phyloP scores from a whole-genome alignment of 2,888 invertebrate species.

The Pycnomerus fuliginosus region DNA sequence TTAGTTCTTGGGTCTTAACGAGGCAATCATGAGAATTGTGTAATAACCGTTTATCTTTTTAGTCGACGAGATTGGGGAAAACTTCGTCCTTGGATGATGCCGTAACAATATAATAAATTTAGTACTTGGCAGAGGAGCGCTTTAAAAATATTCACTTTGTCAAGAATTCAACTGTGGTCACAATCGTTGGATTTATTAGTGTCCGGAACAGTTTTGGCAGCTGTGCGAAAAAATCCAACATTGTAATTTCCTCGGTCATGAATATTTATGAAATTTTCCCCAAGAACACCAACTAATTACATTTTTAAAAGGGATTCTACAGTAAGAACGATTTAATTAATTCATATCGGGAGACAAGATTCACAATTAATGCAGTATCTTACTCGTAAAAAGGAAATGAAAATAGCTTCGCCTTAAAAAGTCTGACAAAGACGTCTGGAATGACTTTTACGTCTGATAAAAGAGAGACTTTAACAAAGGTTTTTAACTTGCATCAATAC shows the following conservation, averaged over 20 bases:
- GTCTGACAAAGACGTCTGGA: conserved; percentile 9
- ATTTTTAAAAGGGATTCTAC: conserved; percentile 9
- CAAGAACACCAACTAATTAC: conserved; percentile 12
- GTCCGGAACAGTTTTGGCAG: conserved; percentile 3
- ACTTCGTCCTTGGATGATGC: conserved; percentile 4
- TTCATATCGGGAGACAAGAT: conserved; percentile 17
- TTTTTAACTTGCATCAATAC: no score
- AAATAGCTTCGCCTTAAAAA: no score
- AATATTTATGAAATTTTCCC: conserved; percentile 8
- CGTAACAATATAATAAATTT: no score
- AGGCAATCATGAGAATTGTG: conserved; percentile 13
- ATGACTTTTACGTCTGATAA: conserved; percentile 17
- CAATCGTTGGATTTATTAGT: no score
- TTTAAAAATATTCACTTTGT: conserved; percentile 10
- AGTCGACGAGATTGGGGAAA: no score
- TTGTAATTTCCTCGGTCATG: conserved; percentile 12
- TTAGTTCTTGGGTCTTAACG: conserved; percentile 16
- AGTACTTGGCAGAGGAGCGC: conserved; percentile 10
- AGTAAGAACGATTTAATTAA: conserved; percentile 9
- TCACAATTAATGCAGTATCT: conserved; percentile 7
- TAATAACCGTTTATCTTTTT: conserved; percentile 19
- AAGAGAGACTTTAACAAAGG: no score
- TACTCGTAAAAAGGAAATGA: conserved; percentile 6
- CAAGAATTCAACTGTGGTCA: conserved; percentile 3
- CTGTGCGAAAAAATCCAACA: conserved; percentile 8